Evolutionary conservation across 2,888 invertebrate genomes (phyloP), one percentile per base, ranked within the genome.

Genomic region (Tinea trinotella): DNA sequence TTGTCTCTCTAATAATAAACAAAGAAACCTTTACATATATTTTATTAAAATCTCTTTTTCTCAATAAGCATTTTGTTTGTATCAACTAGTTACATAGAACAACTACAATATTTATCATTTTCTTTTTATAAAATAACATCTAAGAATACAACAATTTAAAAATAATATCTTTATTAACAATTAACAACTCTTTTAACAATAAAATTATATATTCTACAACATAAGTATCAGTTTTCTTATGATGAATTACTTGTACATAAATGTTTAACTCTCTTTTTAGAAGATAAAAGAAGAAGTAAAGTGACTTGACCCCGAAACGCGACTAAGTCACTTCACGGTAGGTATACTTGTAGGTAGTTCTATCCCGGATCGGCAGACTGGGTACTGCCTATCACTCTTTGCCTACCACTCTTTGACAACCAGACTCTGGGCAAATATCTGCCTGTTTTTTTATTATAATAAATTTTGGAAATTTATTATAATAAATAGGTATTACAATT

Each of bases 1-100:
- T 5, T 9, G 9, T 24, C 9, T 46, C 6, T 40, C 12, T 40
- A n/a, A n/a, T 40, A 17, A 56, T 13, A 54, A 40, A 40, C 50
- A 55, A 53, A 40, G 53, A 62, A 66, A 58, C 56, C 56, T 63
- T 76, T 74, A 77, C 76, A 80, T 79, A 79, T 71, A 77, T 83
- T 52, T 84, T 84, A 84, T 84, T 85, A 83, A 82, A 84, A 83
- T 71, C 66, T 70, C 67, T 77, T 74, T 76, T 70, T 71, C 73
- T 40, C 40, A 40, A 76, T 84, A 85, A 85, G 84, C 84, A 40
- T 40, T 40, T 78, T 80, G 83, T 85, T 82, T 80, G 35, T 20
- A 50, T 13, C 24, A 81, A 40, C 15, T 15, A 40, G 40, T 40
- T 40, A 40, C 40, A 40, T 15, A n/a, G 40, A 40, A 13, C 15